Base-by-base conservation (phyloP, 2,888 invertebrate genomes). In the Seira musarum region DNA sequence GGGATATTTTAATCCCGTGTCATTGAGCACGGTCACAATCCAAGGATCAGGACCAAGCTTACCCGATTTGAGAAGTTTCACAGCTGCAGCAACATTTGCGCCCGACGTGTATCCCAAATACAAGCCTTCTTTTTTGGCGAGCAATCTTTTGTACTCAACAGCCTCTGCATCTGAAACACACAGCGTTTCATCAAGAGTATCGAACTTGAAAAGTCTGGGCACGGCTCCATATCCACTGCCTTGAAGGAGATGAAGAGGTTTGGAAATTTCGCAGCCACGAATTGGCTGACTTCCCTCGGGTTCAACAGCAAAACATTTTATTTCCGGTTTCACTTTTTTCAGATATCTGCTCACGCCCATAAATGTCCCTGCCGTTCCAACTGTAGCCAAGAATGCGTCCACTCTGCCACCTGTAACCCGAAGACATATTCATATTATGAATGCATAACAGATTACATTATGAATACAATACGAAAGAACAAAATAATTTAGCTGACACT, bases 31-130 rank as follows among this genome's bases (percentile, higher is more conserved):
- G 2, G 81, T 82, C 0, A 83, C 83, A 10, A 82, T 75, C 83
- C 76, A 76, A 0, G 82, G 76, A 63, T 83, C 83, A 25, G 65
- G 5, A 3, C 80, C 80, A 13, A 83, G 21, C 49, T 79, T 71
- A 21, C 83, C 81, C 0, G 81, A 81, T 30, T 80, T 65, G 0
- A 80, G 74, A 22, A 80, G 60, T 22, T 80, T 74, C 2, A 80
- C 70, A 5, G 74, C 69, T 15, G 75, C 74, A 35, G 74, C 77
- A 0, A 83, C 81, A 73, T 83, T 81, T 1, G 81, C 83, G 8
- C 83, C 83, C n/a, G 73, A 73, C 5, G 82, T 82, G 63, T 82
- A 82, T 8, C 82, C 82, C 76, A 82, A 68, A 57, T 82, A 80
- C 21, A 82, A 66, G 17, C 82, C 82, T 61, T 82, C 82, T 24